A percentile compares a stretch with the other conserved stretches of the same genome.
Evolutionary conservation across 1,140 invertebrate species (phyloP).

Genomic region (Belonocnema kinseyi): DNA sequence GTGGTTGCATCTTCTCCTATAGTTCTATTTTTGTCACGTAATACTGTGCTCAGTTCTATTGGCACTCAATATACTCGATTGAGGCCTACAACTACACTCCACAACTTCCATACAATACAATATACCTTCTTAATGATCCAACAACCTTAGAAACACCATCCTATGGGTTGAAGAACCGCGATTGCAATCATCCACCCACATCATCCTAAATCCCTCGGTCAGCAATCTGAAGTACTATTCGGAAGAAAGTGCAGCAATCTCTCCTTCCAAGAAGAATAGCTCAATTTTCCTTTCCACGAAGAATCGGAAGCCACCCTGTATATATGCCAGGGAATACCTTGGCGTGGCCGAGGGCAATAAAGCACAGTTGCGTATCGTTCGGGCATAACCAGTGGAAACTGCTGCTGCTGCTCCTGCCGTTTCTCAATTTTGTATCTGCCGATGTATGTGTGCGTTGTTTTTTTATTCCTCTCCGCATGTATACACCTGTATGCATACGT

Average conservation of each 20-base stretch:
- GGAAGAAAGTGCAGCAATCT: conserved; percentile 6
- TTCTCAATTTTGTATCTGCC: not conserved
- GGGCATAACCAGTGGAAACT: conserved; percentile 5
- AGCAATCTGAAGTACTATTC: not conserved
- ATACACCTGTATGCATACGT: not conserved
- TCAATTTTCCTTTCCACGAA: conserved; percentile 13
- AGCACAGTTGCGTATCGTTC: conserved; percentile 31
- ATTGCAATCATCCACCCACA: not conserved
- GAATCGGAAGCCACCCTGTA: conserved; percentile 27
- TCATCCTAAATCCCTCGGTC: not conserved
- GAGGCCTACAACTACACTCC: not conserved
- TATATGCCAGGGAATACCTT: conserved; percentile 19
- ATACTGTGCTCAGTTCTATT: too few relatives aligned
- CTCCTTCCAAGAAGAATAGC: conserved; percentile 24
- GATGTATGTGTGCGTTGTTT: too few relatives aligned
- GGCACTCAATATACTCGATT: too few relatives aligned
- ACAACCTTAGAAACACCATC: not conserved
- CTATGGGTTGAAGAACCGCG: not conserved
- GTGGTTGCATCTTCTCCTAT: too few relatives aligned
- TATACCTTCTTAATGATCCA: not conserved
- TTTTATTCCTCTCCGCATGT: not conserved
- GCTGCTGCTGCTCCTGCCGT: not conserved
- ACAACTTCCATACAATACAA: not conserved
- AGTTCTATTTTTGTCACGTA: too few relatives aligned
- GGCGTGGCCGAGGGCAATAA: conserved; percentile 27